These are phyloP conservation scores for Perizoma flavofasciatum DNA, from an alignment of 2,888 invertebrate genomes.

Conservation along the genomic window DNA sequence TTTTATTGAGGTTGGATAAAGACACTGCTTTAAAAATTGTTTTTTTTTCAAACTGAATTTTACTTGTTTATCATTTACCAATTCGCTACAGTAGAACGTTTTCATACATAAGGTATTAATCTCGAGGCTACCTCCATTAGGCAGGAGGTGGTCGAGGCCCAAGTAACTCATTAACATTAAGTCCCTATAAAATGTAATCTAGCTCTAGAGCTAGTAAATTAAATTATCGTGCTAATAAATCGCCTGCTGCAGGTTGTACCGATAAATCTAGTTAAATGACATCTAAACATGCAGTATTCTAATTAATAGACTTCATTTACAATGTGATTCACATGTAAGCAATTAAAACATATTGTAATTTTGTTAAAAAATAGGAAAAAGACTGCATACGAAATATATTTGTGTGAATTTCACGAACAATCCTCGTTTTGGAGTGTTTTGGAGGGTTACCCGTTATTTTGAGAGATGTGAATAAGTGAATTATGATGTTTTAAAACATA, in stretches of 20 bases:
- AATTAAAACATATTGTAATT: not conserved
- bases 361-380: not conserved
- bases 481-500: too few relatives aligned
- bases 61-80: too few relatives aligned
- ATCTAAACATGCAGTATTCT: conserved; percentile 19
- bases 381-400: not conserved
- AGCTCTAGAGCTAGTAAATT: conserved; percentile 17
- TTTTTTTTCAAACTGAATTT: too few relatives aligned
- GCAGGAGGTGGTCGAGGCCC: not conserved
- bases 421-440: too few relatives aligned
- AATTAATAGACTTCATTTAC: conserved; percentile 16
- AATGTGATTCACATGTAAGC: conserved; percentile 7
- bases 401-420: conserved; percentile 1
- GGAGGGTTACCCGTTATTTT: too few relatives aligned
- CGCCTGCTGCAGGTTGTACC: conserved; percentile 4
- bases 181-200: conserved; percentile 1
- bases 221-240: conserved; percentile 20
- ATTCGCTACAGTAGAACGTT: too few relatives aligned
- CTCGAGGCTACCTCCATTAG: not conserved
- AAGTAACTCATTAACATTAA: not conserved
- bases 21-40: too few relatives aligned
- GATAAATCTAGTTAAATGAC: conserved; percentile 10
- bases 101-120: too few relatives aligned
- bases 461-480: too few relatives aligned
- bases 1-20: too few relatives aligned